phyloP scores from a whole-genome alignment of 1,140 invertebrate species.

The Campoletis sonorensis region DNA sequence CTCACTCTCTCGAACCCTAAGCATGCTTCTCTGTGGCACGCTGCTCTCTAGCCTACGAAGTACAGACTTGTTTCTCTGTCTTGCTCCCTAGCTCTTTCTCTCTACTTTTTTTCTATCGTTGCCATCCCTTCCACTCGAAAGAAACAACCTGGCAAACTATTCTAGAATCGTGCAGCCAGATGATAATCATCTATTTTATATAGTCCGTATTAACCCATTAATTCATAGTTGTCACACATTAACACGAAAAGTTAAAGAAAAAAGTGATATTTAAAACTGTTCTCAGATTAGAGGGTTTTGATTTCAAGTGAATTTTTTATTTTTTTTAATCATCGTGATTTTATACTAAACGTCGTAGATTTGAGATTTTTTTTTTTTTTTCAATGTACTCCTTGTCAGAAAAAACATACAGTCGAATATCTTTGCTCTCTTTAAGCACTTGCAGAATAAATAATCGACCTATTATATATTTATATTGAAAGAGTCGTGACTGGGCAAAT shows the following conservation, averaged over 20 bases:
- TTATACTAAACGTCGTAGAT: too few relatives aligned
- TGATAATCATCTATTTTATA: slow-evolving; percentile 25
- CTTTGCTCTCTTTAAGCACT: neutral
- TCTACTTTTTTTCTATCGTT: neutral
- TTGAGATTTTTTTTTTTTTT: too few relatives aligned
- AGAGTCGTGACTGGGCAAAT: neutral
- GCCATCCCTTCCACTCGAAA: neutral
- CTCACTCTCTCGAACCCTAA: neutral
- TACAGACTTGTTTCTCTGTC: neutral
- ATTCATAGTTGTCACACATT: slow-evolving; percentile 8
- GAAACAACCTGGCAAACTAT: neutral
- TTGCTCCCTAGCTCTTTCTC: neutral
- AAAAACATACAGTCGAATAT: neutral
- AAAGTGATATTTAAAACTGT: neutral
- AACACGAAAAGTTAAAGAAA: neutral
- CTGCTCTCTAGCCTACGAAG: neutral
- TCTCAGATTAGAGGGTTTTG: neutral
- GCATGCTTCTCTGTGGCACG: neutral
- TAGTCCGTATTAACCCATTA: slow-evolving; percentile 1
- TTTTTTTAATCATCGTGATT: too few relatives aligned
- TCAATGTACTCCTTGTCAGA: too few relatives aligned
- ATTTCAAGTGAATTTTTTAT: too few relatives aligned
- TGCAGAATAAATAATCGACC: neutral
- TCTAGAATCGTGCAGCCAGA: neutral
- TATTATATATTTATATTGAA: neutral